Percentiles rank a stretch among this genome's conserved stretches.
phyloP scores from a whole-genome alignment of 2,888 invertebrate genomes.

The Clunio marinus region DNA sequence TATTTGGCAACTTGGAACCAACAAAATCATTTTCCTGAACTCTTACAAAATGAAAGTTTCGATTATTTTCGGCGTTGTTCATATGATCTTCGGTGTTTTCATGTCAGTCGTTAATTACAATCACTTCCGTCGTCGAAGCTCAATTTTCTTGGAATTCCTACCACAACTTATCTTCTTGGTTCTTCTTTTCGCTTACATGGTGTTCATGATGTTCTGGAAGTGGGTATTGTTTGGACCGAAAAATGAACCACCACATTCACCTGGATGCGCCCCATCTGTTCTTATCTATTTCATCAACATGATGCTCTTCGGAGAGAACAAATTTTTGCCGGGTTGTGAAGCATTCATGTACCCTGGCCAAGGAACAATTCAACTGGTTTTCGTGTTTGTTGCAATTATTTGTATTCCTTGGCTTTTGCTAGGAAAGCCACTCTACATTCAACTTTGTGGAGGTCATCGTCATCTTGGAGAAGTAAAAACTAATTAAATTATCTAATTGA shows the following conservation, averaged over 20 bases:
- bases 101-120: conserved; percentile 74
- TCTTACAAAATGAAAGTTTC: conserved; percentile 96
- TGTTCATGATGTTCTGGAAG: conserved; percentile 86
- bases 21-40: conserved; percentile 92
- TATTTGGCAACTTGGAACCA: conserved; percentile 71
- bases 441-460: conserved; percentile 48
- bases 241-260: conserved; percentile 45
- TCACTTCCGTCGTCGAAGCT: conserved; percentile 64
- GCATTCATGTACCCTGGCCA: conserved; percentile 69
- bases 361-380: conserved; percentile 64
- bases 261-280: conserved; percentile 68
- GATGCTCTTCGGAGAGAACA: conserved; percentile 61
- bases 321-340: conserved; percentile 52
- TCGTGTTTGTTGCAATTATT: conserved; percentile 72
- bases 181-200: conserved; percentile 86
- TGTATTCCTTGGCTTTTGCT: conserved; percentile 93
- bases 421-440: conserved; percentile 80
- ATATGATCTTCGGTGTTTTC: conserved; percentile 91
- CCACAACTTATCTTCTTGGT: conserved; percentile 87
- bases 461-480: neutral
- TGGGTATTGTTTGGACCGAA: conserved; percentile 69
- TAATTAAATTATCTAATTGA: neutral
- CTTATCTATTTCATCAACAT: conserved; percentile 75
- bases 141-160: conserved; percentile 77
- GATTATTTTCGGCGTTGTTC: conserved; percentile 85